phyloP scores from a whole-genome alignment of 2,113 vertebrate genomes.

The Ceratotherium simum region DNA sequence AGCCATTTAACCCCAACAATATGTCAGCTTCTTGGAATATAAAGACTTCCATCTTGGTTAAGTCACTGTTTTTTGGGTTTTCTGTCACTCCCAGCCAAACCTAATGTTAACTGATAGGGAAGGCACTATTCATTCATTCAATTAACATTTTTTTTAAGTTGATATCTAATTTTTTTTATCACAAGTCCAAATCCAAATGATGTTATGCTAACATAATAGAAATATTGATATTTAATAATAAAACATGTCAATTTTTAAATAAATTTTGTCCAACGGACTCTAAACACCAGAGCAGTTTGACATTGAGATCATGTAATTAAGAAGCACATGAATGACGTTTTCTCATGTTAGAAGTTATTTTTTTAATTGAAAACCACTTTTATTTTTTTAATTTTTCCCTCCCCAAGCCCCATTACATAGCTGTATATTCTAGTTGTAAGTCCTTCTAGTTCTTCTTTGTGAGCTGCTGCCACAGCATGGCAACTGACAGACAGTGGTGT shows the following conservation, averaged over 20 bases:
- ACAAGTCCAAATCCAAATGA: neutral
- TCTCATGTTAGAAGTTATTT: neutral
- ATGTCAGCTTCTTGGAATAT: neutral
- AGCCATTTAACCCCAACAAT: neutral
- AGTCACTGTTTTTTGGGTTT: neutral
- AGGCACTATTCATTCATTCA: neutral
- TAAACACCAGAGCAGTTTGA: neutral
- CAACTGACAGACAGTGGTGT: too few species aligned
- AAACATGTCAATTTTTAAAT: neutral
- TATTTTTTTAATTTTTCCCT: too few species aligned
- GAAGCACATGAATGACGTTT: neutral
- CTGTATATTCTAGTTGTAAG: too few species aligned
- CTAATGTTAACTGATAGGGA: neutral
- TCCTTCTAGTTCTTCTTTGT: too few species aligned
- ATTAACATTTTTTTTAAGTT: neutral
- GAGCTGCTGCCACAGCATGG: too few species aligned
- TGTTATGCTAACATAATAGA: neutral
- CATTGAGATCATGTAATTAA: neutral
- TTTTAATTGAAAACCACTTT: too few species aligned
- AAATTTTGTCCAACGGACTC: neutral
- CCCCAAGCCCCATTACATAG: too few species aligned
- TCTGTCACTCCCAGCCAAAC: neutral
- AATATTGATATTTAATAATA: neutral
- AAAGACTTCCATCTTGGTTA: neutral
- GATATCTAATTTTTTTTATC: neutral